Base-by-base conservation (phyloP, 2,888 invertebrate species). In the Andrena flavipes region DNA sequence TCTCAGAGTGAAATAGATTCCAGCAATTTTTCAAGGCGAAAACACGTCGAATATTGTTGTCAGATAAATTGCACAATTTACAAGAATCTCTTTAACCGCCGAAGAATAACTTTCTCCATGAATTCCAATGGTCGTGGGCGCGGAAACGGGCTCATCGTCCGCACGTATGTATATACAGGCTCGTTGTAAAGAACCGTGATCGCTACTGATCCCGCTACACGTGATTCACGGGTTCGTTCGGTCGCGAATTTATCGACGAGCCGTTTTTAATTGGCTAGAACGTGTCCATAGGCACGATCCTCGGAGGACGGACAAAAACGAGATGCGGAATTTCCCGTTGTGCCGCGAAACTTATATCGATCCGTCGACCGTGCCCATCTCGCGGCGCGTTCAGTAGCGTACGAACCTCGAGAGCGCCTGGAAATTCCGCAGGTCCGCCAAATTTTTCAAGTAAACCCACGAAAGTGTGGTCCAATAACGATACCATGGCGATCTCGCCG, bases 191-290 rank as follows among this genome's bases (percentile, higher is more conserved):
- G 54, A 56, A 67, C 48, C 60, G 8, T 30, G 56, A 74, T 64
- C 26, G 23, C 42, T n/a, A 7, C 2, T 68, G 68, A 69, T 69
- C 56, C 54, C 35, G 30, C 10, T 13, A 16, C 26, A 6, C 69
- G 75, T 75, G 54, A 48, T 67, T 65, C 20, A 48, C 51, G 68
- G 51, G 63, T 67, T 42, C n/a, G 42, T 13, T 49, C 35, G 48
- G 59, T 56, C 63, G 62, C 51, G 59, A 82, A 82, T 86, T 85
- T 84, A 86, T 77, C 76, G 74, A 23, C 78, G 62, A 62, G 63
- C 42, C 82, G 68, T 76, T 80, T 85, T 86, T 86, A 87, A 87
- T 87, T 84, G 84, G 84, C 59, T 74, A 13, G 60, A 77, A 84
- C 49, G 23, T 49, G 48, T 42, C 51, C 49, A 23, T 48, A 10